A percentile compares a stretch with the other conserved stretches of the same genome.
Evolutionary conservation across 2,797 vertebrate genomes (phyloP).

Genomic region (Adrianichthys oophorus): DNA sequence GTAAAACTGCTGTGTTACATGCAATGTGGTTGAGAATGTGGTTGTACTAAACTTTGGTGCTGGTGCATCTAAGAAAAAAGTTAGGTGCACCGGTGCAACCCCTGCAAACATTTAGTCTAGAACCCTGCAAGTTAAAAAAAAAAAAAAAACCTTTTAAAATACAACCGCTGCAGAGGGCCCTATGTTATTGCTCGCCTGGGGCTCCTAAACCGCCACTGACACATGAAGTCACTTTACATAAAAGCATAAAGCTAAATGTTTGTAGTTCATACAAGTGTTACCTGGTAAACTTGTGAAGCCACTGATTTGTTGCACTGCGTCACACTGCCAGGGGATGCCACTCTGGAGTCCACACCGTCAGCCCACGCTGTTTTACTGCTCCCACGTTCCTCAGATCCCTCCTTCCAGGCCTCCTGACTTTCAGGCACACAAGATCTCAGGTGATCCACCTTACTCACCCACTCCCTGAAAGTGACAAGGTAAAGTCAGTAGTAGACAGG

Average conservation of each 20-base stretch:
- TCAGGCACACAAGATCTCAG: conserved; percentile 80
- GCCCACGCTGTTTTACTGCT: conserved; percentile 70
- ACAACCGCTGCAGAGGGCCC: too few species aligned
- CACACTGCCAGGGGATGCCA: conserved; percentile 72
- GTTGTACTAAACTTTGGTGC: too few species aligned
- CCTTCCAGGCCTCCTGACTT: conserved; percentile 81
- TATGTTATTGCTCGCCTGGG: too few species aligned
- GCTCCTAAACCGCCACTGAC: too few species aligned
- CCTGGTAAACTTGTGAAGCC: conserved; percentile 84
- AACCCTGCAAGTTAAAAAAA: too few species aligned
- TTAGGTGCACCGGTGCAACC: too few species aligned
- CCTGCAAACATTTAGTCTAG: too few species aligned
- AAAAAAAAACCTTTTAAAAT: too few species aligned
- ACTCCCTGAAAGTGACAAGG: conserved; percentile 77
- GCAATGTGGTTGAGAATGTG: too few species aligned
- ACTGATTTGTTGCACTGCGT: conserved; percentile 80
- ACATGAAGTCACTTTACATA: too few species aligned
- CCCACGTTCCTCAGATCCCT: conserved; percentile 80
- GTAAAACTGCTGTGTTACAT: too few species aligned
- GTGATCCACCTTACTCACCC: conserved; percentile 81
- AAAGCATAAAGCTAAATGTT: neutral
- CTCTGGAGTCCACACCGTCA: conserved; percentile 72
- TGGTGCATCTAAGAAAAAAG: too few species aligned
- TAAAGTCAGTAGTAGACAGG: neutral
- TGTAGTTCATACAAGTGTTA: conserved; percentile 44